Percentiles rank a stretch among this genome's conserved stretches.
These are phyloP conservation scores for Ispidina picta DNA, from an alignment of 2,797 vertebrate genomes.

Conservation along the genomic window DNA sequence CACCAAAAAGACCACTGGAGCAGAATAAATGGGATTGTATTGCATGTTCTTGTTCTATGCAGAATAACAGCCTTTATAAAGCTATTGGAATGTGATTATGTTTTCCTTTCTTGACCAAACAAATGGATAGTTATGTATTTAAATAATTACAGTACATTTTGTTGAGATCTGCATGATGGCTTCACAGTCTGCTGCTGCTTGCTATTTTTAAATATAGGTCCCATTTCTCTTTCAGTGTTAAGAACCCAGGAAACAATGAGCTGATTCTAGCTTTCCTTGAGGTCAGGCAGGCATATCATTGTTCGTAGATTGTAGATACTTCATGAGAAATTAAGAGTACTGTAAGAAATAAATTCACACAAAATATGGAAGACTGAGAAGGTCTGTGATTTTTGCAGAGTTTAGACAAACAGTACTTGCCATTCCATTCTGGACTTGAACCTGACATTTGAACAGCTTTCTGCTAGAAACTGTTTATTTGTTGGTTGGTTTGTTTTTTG, in stretches of 20 bases:
- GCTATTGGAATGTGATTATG: not conserved
- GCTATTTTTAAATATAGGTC: not conserved
- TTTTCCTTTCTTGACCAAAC: not conserved
- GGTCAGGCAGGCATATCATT: not conserved
- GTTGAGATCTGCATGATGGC: not conserved
- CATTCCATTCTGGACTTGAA: not conserved
- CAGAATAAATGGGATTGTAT: not conserved
- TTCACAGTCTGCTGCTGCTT: not conserved
- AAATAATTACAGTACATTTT: not conserved
- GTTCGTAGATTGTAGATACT: not conserved
- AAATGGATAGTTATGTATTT: not conserved
- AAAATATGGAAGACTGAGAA: not conserved
- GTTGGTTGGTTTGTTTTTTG: too few relatives aligned
- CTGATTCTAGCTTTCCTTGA: not conserved
- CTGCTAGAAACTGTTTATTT: not conserved
- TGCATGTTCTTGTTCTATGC: not conserved
- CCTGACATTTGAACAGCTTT: not conserved
- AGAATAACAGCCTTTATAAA: not conserved
- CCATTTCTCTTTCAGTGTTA: not conserved
- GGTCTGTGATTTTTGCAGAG: not conserved
- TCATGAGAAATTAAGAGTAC: not conserved
- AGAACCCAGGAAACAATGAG: not conserved
- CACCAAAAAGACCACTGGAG: not conserved
- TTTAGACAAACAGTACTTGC: not conserved
- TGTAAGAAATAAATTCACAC: not conserved